Base-by-base conservation (phyloP, 2,113 vertebrate species). In the Charadrius vociferus region DNA sequence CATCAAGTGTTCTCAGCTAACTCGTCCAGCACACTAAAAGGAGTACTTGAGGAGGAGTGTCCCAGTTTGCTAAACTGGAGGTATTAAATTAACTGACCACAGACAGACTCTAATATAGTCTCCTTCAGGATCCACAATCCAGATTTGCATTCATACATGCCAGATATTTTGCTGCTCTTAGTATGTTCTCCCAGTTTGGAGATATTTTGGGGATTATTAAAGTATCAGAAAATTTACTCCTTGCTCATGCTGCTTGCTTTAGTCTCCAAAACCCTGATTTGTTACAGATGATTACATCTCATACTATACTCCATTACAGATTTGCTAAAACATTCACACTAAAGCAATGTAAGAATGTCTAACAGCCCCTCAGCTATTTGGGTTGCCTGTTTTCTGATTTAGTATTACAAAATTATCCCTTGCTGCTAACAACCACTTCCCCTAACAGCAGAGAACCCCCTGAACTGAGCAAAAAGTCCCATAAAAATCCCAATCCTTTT, bases 1-100 rank as follows among this genome's bases (percentile, higher is more conserved):
- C 55, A 52, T 27, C 22, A 18, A 43, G 9, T 22, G 11, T 19
- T 61, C 34, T 32, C 52, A 20, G 32, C 5, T 73, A 27, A 30
- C 39, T 66, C 17, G 17, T 49, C 26, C 62, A 79, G 39, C 37
- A 21, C 15, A 14, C 2, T n/a, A 34, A 55, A 23, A 81, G 1
- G 1, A 37, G 14, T 5, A 21, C 30, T 19, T 2, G 11, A 5
- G 20, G 16, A 8, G 6, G 45, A 2, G 47, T 13, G 30, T 16
- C n/a, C 81, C 6, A 3, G 21, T 89, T 50, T 30, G 55, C 39
- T 68, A 32, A 81, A 58, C 22, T 10, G 13, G 58, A 70, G 29
- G 27, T 14, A 15, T 6, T 27, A n/a, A 59, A 2, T 36, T 49
- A 41, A 16, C 55, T 53, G 41, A 22, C 26, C n/a, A 68, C 26